phyloP scores from a whole-genome alignment of 2,797 vertebrate species.

The Scolopax bukidnonensis region DNA sequence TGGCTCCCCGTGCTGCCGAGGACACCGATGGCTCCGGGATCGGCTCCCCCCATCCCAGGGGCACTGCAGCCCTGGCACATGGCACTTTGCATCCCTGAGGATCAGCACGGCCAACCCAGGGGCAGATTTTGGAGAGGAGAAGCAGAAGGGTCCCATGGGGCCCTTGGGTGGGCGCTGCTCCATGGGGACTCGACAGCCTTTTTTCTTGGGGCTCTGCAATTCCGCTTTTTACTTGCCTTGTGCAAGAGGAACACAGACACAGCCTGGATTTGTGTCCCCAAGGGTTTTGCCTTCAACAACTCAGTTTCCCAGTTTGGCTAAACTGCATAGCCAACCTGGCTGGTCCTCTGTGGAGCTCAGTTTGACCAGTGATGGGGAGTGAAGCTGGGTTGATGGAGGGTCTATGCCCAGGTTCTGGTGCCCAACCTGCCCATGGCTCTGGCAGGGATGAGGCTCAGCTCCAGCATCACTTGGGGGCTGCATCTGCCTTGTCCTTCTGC shows the following conservation, averaged over 20 bases:
- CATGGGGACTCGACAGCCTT: neutral
- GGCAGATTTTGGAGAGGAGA: neutral
- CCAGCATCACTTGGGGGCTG: accelerated
- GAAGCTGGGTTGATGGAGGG: neutral
- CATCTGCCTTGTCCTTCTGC: neutral
- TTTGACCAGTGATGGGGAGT: neutral
- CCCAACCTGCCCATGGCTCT: neutral
- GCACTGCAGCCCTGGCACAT: accelerated
- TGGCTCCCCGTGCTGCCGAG: neutral
- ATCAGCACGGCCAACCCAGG: accelerated
- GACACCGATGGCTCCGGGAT: neutral
- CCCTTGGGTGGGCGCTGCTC: neutral
- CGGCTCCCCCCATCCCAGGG: neutral
- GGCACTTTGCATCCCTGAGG: neutral
- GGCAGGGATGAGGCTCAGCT: neutral
- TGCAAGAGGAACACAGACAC: accelerated
- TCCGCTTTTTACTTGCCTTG: neutral
- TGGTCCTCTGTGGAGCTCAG: neutral
- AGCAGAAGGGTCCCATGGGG: neutral
- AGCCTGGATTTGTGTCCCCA: neutral
- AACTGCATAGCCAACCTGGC: accelerated
- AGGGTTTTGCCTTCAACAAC: neutral
- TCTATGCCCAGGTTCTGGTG: neutral
- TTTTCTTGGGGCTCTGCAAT: neutral
- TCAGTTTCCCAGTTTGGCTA: neutral